Evolutionary conservation across 2,797 vertebrate genomes (phyloP).

Genomic region (Acanthis flammea): DNA sequence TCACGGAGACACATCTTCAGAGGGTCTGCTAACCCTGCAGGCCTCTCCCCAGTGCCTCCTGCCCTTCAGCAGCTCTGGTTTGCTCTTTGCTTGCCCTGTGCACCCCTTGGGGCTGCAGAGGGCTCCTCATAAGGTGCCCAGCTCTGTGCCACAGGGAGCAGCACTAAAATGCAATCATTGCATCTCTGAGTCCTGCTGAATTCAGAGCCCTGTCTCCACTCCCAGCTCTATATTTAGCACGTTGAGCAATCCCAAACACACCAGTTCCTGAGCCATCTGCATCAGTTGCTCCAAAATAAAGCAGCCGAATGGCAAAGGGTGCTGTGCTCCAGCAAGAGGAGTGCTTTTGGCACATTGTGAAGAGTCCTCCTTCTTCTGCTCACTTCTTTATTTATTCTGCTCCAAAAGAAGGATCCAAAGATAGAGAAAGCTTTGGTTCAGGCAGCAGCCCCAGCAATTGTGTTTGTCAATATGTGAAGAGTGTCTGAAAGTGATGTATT

Average conservation of each 20-base stretch:
- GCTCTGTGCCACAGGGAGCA: background rate
- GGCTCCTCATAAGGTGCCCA: background rate
- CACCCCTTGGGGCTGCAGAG: background rate
- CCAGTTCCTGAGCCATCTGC: constrained; percentile 15
- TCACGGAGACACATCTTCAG: background rate
- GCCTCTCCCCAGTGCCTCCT: background rate
- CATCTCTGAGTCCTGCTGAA: background rate
- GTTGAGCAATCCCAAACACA: background rate
- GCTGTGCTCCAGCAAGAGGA: background rate
- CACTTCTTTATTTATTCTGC: background rate
- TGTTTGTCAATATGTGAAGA: constrained; percentile 66
- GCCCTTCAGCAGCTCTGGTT: background rate
- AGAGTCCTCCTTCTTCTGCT: background rate
- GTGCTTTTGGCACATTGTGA: constrained; percentile 1
- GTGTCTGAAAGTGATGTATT: constrained; percentile 59
- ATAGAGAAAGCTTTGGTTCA: background rate
- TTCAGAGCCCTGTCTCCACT: background rate
- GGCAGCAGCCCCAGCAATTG: constrained; percentile 33
- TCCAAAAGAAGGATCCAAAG: background rate
- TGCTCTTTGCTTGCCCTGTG: background rate
- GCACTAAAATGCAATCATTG: background rate
- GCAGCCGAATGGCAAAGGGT: background rate
- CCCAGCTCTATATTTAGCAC: background rate
- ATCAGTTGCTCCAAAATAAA: constrained; percentile 13
- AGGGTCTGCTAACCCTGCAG: background rate